A percentile compares a stretch with the other conserved stretches of the same genome.
Conservation (phyloP, 2,797 vertebrate species). For the Typhlichthys subterraneus region DNA sequence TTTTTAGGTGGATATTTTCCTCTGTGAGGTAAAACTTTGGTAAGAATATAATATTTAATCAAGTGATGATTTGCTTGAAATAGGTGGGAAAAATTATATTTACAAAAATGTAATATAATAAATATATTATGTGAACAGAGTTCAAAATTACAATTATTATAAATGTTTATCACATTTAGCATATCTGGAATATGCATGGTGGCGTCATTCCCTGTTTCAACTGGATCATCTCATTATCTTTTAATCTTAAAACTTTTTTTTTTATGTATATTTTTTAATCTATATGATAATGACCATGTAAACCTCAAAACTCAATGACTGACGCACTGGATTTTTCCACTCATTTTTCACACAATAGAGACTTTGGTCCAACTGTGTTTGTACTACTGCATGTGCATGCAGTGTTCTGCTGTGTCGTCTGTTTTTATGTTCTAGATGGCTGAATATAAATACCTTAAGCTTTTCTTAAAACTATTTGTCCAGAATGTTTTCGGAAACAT, state of each 20-base stretch:
- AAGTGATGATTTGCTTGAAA: slow-evolving; percentile 9
- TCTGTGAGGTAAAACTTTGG: slow-evolving; percentile 24
- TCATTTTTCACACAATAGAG: slow-evolving; percentile 68
- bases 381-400: slow-evolving; percentile 84
- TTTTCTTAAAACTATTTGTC: not conserved
- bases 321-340: slow-evolving; percentile 80
- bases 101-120: not conserved
- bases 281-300: slow-evolving; percentile 69
- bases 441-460: not conserved
- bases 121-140: not conserved
- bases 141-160: too few species aligned
- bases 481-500: not conserved
- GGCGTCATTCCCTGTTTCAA: slow-evolving; percentile 41
- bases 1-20: slow-evolving; percentile 9
- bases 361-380: slow-evolving; percentile 77
- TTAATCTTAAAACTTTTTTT: slow-evolving; percentile 24
- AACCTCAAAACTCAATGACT: slow-evolving; percentile 82
- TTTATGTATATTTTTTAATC: slow-evolving; percentile 13
- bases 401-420: slow-evolving; percentile 64
- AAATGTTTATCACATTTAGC: not conserved
- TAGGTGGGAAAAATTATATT: not conserved
- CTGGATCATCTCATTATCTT: slow-evolving; percentile 71
- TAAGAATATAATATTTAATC: not conserved
- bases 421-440: not conserved
- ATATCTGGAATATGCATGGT: slow-evolving; percentile 52